Evolutionary conservation across 2,113 vertebrate species (phyloP).

Genomic region (Formicarius rufipectus): DNA sequence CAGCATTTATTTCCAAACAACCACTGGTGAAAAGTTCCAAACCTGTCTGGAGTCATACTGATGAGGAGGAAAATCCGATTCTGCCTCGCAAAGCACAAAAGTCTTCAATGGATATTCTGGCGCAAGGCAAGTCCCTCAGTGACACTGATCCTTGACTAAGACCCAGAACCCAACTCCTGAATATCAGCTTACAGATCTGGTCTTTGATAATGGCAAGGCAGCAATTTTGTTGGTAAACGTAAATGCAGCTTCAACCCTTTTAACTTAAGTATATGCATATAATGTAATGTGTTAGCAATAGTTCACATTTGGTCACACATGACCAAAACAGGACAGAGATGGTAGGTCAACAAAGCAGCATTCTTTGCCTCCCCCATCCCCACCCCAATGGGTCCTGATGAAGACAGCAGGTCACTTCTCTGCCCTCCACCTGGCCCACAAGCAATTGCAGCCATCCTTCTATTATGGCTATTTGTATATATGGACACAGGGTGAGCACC

Average conservation of each 20-base stretch:
- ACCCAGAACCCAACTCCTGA: background rate
- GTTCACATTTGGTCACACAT: background rate
- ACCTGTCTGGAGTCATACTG: background rate
- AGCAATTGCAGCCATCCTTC: background rate
- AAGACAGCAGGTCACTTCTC: background rate
- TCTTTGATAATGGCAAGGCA: background rate
- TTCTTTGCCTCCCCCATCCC: background rate
- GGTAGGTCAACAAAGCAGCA: background rate
- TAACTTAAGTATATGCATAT: background rate
- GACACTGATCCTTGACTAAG: background rate
- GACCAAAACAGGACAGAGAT: background rate
- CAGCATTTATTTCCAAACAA: background rate
- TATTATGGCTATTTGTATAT: rapidly evolving
- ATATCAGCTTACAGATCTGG: background rate
- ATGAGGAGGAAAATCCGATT: background rate
- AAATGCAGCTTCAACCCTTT: background rate
- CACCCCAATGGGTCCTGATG: background rate
- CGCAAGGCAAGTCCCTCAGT: background rate
- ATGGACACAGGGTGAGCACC: background rate
- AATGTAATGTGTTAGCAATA: rapidly evolving
- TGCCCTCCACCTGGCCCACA: background rate
- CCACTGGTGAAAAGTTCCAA: background rate
- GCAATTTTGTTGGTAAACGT: rapidly evolving
- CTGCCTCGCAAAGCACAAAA: background rate
- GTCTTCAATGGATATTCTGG: background rate